Conservation (phyloP, 92 coral and sea anemone species). For the Phenganax marumi region DNA sequence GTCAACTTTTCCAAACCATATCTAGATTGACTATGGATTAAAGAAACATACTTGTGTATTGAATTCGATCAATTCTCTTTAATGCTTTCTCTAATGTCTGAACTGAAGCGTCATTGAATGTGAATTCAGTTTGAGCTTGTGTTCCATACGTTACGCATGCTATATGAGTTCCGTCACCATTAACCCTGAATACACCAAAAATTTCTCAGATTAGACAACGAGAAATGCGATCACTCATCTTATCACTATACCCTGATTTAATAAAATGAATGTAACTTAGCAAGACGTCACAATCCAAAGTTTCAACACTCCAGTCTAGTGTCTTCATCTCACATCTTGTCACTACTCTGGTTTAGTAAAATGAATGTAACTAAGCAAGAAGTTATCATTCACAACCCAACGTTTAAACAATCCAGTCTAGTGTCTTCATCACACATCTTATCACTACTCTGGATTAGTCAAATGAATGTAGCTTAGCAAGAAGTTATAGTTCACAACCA, state of each 20-base stretch:
- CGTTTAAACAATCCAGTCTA: not conserved
- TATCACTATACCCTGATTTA: not conserved
- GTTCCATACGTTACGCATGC: slow-evolving; percentile 85
- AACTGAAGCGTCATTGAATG: slow-evolving; percentile 62
- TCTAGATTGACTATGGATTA: not conserved
- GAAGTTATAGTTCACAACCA: not conserved
- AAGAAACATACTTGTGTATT: slow-evolving; percentile 36
- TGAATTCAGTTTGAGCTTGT: slow-evolving; percentile 61
- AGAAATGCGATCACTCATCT: not conserved
- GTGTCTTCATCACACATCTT: no score
- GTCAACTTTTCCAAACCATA: not conserved
- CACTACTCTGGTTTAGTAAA: no score
- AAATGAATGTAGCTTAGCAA: not conserved
- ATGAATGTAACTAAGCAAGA: not conserved
- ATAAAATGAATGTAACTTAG: not conserved
- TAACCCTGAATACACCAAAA: slow-evolving; percentile 34
- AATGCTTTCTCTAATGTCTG: slow-evolving; percentile 52
- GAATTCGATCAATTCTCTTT: slow-evolving; percentile 58
- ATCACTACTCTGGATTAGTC: no score
- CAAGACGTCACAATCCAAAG: no score
- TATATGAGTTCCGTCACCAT: slow-evolving; percentile 70
- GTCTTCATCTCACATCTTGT: no score
- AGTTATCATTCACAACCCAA: not conserved
- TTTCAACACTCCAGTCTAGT: no score
- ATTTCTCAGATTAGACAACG: not conserved